phyloP scores from a whole-genome alignment of 2,797 vertebrate genomes.

The Eurystomus glaucurus region DNA sequence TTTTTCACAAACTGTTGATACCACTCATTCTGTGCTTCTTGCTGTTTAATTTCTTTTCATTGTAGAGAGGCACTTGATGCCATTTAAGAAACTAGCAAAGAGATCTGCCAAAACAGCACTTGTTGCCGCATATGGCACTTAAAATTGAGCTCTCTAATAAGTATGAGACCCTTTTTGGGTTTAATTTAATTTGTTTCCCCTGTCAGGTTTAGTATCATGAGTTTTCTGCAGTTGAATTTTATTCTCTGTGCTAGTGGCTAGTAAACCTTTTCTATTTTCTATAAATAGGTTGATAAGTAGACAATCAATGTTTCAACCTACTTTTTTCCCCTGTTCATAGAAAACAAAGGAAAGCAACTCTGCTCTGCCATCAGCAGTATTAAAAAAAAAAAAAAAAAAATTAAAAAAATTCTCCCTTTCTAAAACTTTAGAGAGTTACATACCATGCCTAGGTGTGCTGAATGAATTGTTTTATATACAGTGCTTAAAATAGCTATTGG shows the following conservation, averaged over 20 bases:
- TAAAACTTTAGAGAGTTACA: background rate
- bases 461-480: background rate
- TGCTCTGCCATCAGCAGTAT: background rate
- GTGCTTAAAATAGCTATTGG: background rate
- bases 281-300: background rate
- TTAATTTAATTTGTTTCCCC: background rate
- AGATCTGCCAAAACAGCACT: background rate
- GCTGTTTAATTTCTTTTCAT: conserved; percentile 18
- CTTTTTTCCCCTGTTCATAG: background rate
- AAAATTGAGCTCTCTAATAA: background rate
- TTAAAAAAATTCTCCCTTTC: background rate
- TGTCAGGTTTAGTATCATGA: background rate
- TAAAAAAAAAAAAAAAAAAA: background rate
- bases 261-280: background rate
- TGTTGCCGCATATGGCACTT: background rate
- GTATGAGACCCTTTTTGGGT: background rate
- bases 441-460: background rate
- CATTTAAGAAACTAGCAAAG: background rate
- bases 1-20: background rate
- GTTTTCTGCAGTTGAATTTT: background rate
- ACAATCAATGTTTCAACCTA: background rate
- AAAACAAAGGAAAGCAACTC: background rate
- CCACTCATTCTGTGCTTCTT: background rate
- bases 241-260: background rate
- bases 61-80: background rate